phyloP scores from a whole-genome alignment of 2,113 vertebrate species.

The Gorsachius goisagi region DNA sequence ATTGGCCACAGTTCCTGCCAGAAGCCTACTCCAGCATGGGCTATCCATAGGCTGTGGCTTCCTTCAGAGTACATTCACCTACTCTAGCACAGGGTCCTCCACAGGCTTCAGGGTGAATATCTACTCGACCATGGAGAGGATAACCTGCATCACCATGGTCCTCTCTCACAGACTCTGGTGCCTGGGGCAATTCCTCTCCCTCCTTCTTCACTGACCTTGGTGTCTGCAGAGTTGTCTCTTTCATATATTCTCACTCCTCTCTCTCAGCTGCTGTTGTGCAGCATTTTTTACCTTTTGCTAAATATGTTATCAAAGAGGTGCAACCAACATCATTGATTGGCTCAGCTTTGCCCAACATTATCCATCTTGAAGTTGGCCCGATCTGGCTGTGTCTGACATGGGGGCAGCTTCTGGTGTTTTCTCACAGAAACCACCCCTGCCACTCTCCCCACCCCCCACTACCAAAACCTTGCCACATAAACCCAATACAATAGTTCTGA shows the following conservation, averaged over 20 bases:
- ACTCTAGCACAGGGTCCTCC: background rate
- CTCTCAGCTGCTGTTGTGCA: background rate
- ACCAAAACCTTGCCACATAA: background rate
- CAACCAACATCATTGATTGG: background rate
- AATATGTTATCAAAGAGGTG: background rate
- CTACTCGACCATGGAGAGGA: background rate
- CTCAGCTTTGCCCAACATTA: background rate
- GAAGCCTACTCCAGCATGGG: background rate
- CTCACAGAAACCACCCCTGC: background rate
- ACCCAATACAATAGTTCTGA: background rate
- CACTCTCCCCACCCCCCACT: accelerated
- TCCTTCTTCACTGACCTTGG: background rate
- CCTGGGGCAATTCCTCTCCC: background rate
- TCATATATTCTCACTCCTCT: background rate
- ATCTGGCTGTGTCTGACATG: background rate
- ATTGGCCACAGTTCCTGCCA: background rate
- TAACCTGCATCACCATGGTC: accelerated
- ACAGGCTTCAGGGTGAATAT: background rate
- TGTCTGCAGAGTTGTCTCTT: background rate
- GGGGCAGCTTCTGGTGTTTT: background rate
- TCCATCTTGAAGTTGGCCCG: background rate
- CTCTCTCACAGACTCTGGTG: too few species aligned
- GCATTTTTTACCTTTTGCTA: background rate
- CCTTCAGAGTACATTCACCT: background rate
- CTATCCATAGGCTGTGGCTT: background rate